Conservation (phyloP, 2,113 vertebrate species). For the Boleophthalmus pectinirostris region DNA sequence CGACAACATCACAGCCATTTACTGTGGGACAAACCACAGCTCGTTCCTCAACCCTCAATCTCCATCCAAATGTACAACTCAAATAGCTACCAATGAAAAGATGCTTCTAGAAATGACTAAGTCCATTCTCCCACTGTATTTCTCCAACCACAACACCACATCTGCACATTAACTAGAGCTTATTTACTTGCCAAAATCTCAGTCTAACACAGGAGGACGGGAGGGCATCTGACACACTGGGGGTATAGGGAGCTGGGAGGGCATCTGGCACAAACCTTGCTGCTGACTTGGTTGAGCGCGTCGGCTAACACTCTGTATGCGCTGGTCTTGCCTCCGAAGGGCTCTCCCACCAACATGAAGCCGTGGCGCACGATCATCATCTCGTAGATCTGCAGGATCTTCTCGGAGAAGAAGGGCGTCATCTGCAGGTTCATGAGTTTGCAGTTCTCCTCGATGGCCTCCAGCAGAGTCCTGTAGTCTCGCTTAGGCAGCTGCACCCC, state of each 20-base stretch:
- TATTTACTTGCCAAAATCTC: too few species aligned
- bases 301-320: constrained; percentile 86
- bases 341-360: constrained; percentile 93
- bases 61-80: too few species aligned
- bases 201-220: too few species aligned
- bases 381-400: constrained; percentile 90
- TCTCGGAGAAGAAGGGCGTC: constrained; percentile 83
- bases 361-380: constrained; percentile 94
- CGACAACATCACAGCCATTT: neutral
- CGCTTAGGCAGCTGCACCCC: constrained; percentile 87
- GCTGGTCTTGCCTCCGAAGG: constrained; percentile 89
- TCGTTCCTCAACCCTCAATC: too few species aligned
- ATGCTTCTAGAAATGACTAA: too few species aligned
- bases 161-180: too few species aligned
- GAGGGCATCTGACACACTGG: too few species aligned
- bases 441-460: constrained; percentile 84
- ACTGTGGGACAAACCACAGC: neutral
- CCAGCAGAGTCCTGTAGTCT: constrained; percentile 83
- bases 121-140: too few species aligned
- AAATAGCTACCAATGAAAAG: too few species aligned
- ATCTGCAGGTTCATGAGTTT: constrained; percentile 87
- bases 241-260: neutral
- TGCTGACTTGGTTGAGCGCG: constrained; percentile 80
- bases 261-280: constrained; percentile 74
- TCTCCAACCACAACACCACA: too few species aligned